Evolutionary conservation across 1,140 invertebrate species (phyloP), one percentile per base, ranked within the genome.

Genomic region (Chelonus insularis): DNA sequence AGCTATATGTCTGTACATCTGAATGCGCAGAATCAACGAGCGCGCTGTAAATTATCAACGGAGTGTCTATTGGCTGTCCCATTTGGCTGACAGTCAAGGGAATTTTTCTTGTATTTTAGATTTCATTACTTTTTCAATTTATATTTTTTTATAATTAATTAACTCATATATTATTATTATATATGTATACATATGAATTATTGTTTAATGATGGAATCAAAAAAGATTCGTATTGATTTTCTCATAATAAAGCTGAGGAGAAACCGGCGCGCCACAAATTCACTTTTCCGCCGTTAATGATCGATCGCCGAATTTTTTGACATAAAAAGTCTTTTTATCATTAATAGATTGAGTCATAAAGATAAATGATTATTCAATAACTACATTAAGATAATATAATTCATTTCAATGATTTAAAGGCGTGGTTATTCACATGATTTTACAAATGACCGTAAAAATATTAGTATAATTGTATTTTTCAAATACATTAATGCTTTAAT

Each of bases 211-310:
- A n/a, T n/a, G n/a, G n/a, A n/a, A n/a, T n/a, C n/a, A n/a, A n/a
- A n/a, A 45, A 9, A 45, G 66, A 73, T 76, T 74, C 68, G 70
- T 76, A 75, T 75, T 76, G 74, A 77, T 76, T 72, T 74, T 58
- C 43, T 51, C 62, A 21, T 37, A 43, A 58, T 36, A 23, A 47
- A 41, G 48, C 45, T 23, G 47, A 34, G 45, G 41, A 32, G 57
- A 48, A 48, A 48, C 51, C 36, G 55, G 32, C 54, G 63, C 61
- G 47, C 60, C 56, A 60, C 51, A 34, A 63, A 64, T 57, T 50
- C 59, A 29, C 52, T 12, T 25, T 59, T 43, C 32, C 39, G 37
- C 45, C 45, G 52, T 64, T 48, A 41, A 61, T 61, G 23, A 65
- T 65, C 63, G 58, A 65, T 65, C 58, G 47, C 45, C 45, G 47